Evolutionary conservation across 1,140 invertebrate species (phyloP), one percentile per base, ranked within the genome.

Genomic region (Anoplophora glabripennis): DNA sequence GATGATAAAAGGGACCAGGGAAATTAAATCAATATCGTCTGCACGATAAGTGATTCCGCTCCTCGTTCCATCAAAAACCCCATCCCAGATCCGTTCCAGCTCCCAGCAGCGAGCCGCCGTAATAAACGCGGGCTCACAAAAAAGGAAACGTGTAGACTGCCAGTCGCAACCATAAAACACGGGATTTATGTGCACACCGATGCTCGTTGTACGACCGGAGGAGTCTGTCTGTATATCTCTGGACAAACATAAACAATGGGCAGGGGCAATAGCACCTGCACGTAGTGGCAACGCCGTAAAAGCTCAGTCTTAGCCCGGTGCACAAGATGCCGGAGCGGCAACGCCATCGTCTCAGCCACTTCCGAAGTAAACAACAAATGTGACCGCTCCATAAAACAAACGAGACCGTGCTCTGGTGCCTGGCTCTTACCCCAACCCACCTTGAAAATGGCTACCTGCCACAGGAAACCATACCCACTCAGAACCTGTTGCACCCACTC

Each of bases 371-470:
- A 49, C 51, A 48, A 53, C 45, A 63, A 34, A 17, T 14, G 15
- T 38, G 28, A 33, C 33, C 34, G 21, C 14, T 18, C 15, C 10
- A 48, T 7, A 12, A 45, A 45, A 45, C 17, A 45, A 45, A 56
- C 33, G 10, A 48, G 11, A 35, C 35, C 37, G 41, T 9, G 10
- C 48, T 21, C 48, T 7, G 28, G 11, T 46, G 10, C n/a, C 10
- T 17, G 28, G 42, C 17, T 18, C 10, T 45, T 17, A 45, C 45
- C 49, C 57, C 36, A 44, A 59, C 61, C 63, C 63, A 71, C 59
- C 65, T 68, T 66, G 62, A 71, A 66, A 69, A 69, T 69, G 66
- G 67, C 67, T 71, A 71, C 69, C 69, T 71, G 66, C 37, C 59
- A 49, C 33, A 45, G 54, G 56, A 67, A 46, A 70, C 61, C 61